Evolutionary conservation across 2,888 invertebrate genomes (phyloP), one percentile per base, ranked within the genome.

Genomic region (Cylindroiulus punctatus): DNA sequence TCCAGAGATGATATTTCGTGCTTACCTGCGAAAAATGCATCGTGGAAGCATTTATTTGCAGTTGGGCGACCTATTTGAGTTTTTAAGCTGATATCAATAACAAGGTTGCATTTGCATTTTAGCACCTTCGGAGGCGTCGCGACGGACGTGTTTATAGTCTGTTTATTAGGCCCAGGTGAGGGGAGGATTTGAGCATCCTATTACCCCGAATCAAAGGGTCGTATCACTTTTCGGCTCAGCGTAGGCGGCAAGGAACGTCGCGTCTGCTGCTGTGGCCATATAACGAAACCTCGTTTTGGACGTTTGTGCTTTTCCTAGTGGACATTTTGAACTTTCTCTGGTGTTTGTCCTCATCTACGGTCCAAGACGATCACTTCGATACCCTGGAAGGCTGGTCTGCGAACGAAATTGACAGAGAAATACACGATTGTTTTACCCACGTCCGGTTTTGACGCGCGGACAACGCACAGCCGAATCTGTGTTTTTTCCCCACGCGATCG

Each of bases 41-140:
- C 19, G 52, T 17, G 52, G 19, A 52, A 52, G 52, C 12, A 52
- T 52, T 12, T 52, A 17, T 52, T 52, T 52, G 17, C 52, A 52
- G 12, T 52, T 52, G 52, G 52, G 0, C 52, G 52, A 52, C 52
- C 52, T 52, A 52, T 3, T 52, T 52, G 52, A 52, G 52, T 17
- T 19, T 52, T 52, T 52, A 52, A 19, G 52, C 52, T 52, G 19
- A 52, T 12, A 52, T 52, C 52, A 52, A 17, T 52, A 52, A 52
- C 52, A 52, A 52, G 52, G 52, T 52, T 52, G 52, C 17, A 52
- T 52, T 52, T 52, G 52, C 52, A 52, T 52, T 52, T 52, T 17
- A 52, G 19, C 52, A 52, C 52, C 52, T 52, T 52, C 52, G 12
- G 12, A 52, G 52, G 17, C 52, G 52, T 52, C 52, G 19, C 52